These are phyloP conservation scores for Tortricodes alternella DNA, from an alignment of 2,888 invertebrate genomes.

Conservation along the genomic window DNA sequence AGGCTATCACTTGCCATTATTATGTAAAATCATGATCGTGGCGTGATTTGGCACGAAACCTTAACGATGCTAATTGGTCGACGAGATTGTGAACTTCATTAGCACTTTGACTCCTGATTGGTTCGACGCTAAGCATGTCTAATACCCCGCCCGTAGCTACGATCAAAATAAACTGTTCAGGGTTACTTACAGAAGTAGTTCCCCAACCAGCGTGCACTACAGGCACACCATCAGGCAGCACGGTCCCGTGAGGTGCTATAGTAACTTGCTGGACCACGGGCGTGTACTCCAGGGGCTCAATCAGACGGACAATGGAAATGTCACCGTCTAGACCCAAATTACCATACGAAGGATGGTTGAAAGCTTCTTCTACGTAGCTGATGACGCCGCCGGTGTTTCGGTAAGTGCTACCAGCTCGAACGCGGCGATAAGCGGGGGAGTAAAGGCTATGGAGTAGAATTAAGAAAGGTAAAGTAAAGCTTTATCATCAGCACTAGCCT, in stretches of 20 bases:
- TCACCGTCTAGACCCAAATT: slow-evolving; percentile 45
- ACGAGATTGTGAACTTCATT: no score
- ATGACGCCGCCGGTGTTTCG: slow-evolving; percentile 55
- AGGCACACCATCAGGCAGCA: slow-evolving; percentile 42
- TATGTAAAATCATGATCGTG: no score
- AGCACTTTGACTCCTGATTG: neutral
- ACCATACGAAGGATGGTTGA: slow-evolving; percentile 54
- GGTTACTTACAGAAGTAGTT: slow-evolving; percentile 44
- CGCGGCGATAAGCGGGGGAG: slow-evolving; percentile 42
- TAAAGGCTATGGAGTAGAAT: slow-evolving; percentile 39
- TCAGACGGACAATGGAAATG: slow-evolving; percentile 46
- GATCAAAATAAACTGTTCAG: no score
- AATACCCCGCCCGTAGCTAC: no score
- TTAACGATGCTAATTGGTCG: no score
- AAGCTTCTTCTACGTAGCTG: slow-evolving; percentile 32
- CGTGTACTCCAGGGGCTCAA: slow-evolving; percentile 36
- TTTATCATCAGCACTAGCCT: no score
- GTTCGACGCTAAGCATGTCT: neutral
- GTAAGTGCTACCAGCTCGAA: slow-evolving; percentile 55
- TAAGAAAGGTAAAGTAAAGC: no score
- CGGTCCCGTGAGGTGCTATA: slow-evolving; percentile 37
- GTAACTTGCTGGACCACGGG: slow-evolving; percentile 39
- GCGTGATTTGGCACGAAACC: no score
- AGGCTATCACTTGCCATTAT: no score
- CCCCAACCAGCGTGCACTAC: slow-evolving; percentile 61